Base-by-base conservation (phyloP, 2,113 vertebrate genomes). In the Zootoca vivipara region DNA sequence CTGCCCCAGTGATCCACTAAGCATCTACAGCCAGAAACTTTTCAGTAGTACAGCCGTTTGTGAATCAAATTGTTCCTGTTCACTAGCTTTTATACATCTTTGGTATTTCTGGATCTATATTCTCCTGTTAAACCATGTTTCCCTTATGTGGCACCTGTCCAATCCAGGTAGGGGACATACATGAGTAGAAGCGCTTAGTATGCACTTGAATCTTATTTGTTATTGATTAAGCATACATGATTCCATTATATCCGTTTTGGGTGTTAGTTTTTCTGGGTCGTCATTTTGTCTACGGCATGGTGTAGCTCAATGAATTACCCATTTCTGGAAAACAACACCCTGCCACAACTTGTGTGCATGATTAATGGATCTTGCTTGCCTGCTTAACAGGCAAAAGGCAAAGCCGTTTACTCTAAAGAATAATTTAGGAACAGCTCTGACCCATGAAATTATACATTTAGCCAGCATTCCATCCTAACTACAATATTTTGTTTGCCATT, bases 291-390 rank as follows among this genome's bases (percentile, higher is more conserved):
- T 65, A 35, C 65, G 0, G 0, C 85, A 9, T 78, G 56, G 70
- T 64, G 33, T 12, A 89, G 83, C 30, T 91, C 83, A 70, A 65
- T 72, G 88, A 84, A 93, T 65, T 89, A 81, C 82, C 83, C 13
- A 72, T 82, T 75, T 93, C 90, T 77, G 79, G 87, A 20, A 95
- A 96, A 91, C 67, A 91, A 90, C 35, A 73, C 69, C 33, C 85
- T 80, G 80, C 56, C 74, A 46, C 83, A 78, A 91, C 91, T 92
- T 88, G 84, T 4, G 85, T 38, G 91, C 93, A 94, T 18, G 9
- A 87, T 16, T 65, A 90, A n/a, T 89, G 72, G 58, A 83, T 78
- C 70, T 73, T 82, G 8, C 75, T 38, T 75, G 85, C 30, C 56
- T 88, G 22, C 3, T 35, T 89, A 38, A 30, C 56, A 24, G 7